A percentile compares a stretch with the other conserved stretches of the same genome.
Evolutionary conservation across 2,888 invertebrate species (phyloP).

Genomic region (Machimus rusticus): DNA sequence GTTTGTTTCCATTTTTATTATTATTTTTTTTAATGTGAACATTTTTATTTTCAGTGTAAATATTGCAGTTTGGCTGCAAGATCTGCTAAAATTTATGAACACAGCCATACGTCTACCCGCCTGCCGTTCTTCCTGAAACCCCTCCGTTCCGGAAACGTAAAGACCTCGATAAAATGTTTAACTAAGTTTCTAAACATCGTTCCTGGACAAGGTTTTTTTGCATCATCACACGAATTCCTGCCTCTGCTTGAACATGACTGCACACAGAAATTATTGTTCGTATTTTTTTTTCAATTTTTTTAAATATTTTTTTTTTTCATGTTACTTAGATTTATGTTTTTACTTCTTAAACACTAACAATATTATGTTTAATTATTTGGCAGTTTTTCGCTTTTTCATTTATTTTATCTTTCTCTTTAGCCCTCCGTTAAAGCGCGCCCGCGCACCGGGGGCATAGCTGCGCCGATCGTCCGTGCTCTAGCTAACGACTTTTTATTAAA

Average conservation of each 20-base stretch:
- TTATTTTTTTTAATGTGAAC: neutral
- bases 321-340: constrained; percentile 19
- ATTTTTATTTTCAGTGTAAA: neutral
- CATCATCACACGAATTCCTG: constrained; percentile 23
- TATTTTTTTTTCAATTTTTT: neutral
- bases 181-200: constrained; percentile 3
- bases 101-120: constrained; percentile 17
- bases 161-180: neutral
- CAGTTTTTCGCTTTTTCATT: constrained; percentile 38
- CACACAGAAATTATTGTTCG: constrained; percentile 33
- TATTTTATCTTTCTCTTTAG: neutral
- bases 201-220: constrained; percentile 18
- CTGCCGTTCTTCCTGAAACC: neutral
- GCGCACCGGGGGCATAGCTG: neutral
- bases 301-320: constrained; percentile 12
- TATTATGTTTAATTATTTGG: constrained; percentile 39
- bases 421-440: neutral
- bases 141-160: neutral
- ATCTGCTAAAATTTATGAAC: constrained; percentile 30
- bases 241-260: constrained; percentile 18
- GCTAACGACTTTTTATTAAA: constrained; percentile 4
- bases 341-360: constrained; percentile 1
- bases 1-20: neutral
- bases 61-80: constrained; percentile 26
- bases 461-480: neutral